These are phyloP conservation scores for Drosophila biarmipes DNA, from an alignment of 1,140 invertebrate species.

Conservation along the genomic window DNA sequence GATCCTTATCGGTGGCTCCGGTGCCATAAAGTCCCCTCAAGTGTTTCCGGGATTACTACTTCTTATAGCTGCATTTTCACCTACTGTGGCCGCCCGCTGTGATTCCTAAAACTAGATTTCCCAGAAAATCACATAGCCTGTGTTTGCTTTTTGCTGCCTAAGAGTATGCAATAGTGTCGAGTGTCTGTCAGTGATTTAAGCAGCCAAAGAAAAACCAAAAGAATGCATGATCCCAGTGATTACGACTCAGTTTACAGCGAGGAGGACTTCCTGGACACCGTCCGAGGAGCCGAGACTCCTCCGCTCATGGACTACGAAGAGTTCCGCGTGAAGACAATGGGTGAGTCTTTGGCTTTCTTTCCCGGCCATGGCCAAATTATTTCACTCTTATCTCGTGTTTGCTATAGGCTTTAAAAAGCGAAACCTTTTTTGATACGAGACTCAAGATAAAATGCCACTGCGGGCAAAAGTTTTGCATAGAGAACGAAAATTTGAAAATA, in stretches of 20 bases:
- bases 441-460: slow-evolving; percentile 67
- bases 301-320: slow-evolving; percentile 71
- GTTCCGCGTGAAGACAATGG: slow-evolving; percentile 68
- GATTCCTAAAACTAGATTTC: neutral
- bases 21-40: neutral
- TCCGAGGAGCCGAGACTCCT: slow-evolving; percentile 54
- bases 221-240: slow-evolving; percentile 69
- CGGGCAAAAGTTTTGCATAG: slow-evolving; percentile 47
- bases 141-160: slow-evolving; percentile 18
- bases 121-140: neutral
- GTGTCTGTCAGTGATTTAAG: neutral
- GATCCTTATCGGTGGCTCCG: slow-evolving; percentile 8
- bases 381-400: slow-evolving; percentile 71
- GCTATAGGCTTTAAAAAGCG: slow-evolving; percentile 43
- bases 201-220: slow-evolving; percentile 4
- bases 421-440: slow-evolving; percentile 36
- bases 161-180: slow-evolving; percentile 57
- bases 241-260: slow-evolving; percentile 71
- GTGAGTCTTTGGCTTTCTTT: slow-evolving; percentile 39
- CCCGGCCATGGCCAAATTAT: slow-evolving; percentile 43
- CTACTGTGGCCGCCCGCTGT: neutral
- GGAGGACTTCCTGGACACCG: slow-evolving; percentile 51
- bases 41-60: neutral
- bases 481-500: neutral
- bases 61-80: neutral